Base-by-base conservation (phyloP, 1,140 invertebrate genomes). In the Sarcophaga peregrina region DNA sequence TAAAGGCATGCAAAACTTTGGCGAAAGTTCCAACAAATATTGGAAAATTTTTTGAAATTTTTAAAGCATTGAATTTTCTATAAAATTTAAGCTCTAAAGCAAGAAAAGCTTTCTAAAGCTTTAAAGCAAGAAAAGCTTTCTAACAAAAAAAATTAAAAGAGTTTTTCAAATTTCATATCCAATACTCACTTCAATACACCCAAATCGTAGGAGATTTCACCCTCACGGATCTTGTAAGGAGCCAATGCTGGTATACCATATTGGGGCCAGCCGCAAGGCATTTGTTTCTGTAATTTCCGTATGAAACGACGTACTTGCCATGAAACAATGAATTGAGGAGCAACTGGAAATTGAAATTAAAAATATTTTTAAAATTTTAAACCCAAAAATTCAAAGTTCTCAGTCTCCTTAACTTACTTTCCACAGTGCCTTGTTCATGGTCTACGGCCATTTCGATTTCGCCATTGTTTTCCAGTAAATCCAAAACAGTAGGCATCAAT, bases 241-340 rank as follows among this genome's bases (percentile, higher is more conserved):
- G 88, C 88, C 82, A 90, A 82, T 82, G 85, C 85, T 0, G 88
- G 88, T 68, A 90, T 88, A 15, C 88, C 88, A 62, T 86, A 81
- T 45, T 85, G 58, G 1, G 88, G 87, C 83, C 84, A 90, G 45
- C 88, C 88, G 83, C 88, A 89, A 48, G 86, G 83, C 88, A 90
- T 90, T n/a, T 88, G 83, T 83, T 86, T 86, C 75, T 89, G 88
- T 37, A 88, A 3, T 50, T 87, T 90, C 73, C 86, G 86, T 62
- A 90, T 89, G 80, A 85, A 83, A 83, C 88, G 88, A 81, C 87
- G 88, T 50, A 84, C 82, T 82, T 89, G 87, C 88, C 88, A 88
- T n/a, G 88, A 90, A 15, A 90, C 8, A 58, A 89, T 85, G 82
- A 86, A 86, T 20, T 82, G 82, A 9, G 88, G 88, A 8, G 86